Base-by-base conservation (phyloP, 2,797 vertebrate genomes). In the Coranthus polyacanthus region DNA sequence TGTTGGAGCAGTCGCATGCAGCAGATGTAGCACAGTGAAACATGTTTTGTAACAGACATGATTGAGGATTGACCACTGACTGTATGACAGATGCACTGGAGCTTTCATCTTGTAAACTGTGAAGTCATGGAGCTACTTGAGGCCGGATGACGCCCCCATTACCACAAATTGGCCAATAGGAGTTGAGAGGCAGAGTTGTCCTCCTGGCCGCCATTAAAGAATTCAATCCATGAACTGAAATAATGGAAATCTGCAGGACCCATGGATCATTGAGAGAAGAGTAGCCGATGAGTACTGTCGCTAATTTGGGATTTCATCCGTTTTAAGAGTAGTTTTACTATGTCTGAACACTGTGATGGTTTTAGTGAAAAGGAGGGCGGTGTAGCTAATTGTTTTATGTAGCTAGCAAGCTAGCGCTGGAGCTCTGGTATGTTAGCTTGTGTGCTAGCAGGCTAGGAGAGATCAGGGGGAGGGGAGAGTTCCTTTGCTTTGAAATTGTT, bases 181-280 rank as follows among this genome's bases (percentile, higher is more conserved):
- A 88, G 90, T 59, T 72, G 90, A 94, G 92, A 95, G 94, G 92
- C 93, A 92, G 95, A 95, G 94, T 94, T 96, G 95, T 96, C 96
- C 95, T 95, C 94, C 94, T 92, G 96, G 96, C 96, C 97, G 97
- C 97, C 96, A 98, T 98, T 98, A 98, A 98, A 97, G 96, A 96
- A 96, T 95, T 94, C 94, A 96, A 95, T 94, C 94, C 95, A 94
- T 95, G 95, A 95, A 96, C 94, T 96, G 94, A 95, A 95, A 96
- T 95, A 96, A 96, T 95, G 95, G 94, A 94, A 93, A 93, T 92
- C 92, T 91, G 90, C 90, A 85, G 92, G 92, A 94, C 75, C 87
- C 84, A 88, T 90, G 92, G 90, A 91, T 86, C 81, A 72, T 74
- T 45, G 82, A 79, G 79, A 77, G 78, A 55, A 32, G 72, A 85